Evolutionary conservation across 2,113 vertebrate genomes (phyloP).

Genomic region (Apaloderma vittatum): DNA sequence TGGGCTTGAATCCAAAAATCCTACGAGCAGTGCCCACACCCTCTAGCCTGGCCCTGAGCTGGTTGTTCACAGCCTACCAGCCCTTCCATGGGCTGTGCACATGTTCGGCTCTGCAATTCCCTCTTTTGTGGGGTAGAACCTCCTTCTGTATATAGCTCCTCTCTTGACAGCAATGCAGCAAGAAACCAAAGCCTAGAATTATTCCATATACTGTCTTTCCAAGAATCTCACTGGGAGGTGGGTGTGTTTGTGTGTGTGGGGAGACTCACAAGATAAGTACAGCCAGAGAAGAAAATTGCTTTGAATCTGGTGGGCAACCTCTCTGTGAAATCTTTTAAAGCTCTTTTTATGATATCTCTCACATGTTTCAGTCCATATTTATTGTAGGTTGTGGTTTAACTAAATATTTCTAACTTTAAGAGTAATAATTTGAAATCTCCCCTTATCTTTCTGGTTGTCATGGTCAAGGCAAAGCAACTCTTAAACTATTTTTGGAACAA

Average conservation of each 20-base stretch:
- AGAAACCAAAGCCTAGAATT: not conserved
- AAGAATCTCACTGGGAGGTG: not conserved
- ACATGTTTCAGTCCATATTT: not conserved
- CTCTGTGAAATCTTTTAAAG: not conserved
- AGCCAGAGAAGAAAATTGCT: not conserved
- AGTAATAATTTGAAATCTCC: not conserved
- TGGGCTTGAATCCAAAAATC: not conserved
- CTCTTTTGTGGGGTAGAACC: not conserved
- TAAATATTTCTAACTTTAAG: not conserved
- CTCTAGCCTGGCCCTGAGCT: not conserved
- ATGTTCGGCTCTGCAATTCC: not conserved
- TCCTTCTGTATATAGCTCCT: not conserved
- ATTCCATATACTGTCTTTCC: not conserved
- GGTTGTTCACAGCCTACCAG: not conserved
- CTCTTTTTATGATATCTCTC: not conserved
- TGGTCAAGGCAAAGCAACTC: not conserved
- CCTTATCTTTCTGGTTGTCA: not conserved
- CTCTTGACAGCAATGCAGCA: not conserved
- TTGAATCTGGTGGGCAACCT: not conserved
- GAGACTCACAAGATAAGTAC: not conserved
- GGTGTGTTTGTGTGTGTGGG: not conserved
- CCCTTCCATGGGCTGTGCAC: not conserved
- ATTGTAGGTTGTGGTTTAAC: not conserved
- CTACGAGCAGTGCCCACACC: rapidly evolving
- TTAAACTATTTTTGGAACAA: not conserved